Evolutionary conservation across 2,888 invertebrate genomes (phyloP), one percentile per base, ranked within the genome.

Genomic region (Marronus borbonicus): DNA sequence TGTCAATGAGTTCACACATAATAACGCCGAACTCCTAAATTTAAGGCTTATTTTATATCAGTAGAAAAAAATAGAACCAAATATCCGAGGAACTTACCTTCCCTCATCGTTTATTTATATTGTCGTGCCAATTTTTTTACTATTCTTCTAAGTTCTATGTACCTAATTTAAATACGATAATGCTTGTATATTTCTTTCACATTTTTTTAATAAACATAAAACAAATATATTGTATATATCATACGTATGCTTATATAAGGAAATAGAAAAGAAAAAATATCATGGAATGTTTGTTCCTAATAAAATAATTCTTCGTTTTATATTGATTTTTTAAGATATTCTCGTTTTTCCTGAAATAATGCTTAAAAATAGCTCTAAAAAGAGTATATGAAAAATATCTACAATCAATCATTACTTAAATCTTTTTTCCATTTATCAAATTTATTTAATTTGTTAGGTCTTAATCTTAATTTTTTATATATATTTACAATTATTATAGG

Each of bases 1-100:
- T 79, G 79, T 79, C 65, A 68, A 60, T 60, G 76, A 76, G 79
- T 79, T 79, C 76, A 79, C 79, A 79, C 79, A 68, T 50, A 69
- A 70, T 62, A 65, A 68, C 62, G 77, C 39, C 74, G 76, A 74
- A 74, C 72, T 74, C 72, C 60, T 76, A 65, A 50, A 31, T 78
- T 78, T 79, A 77, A 75, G 66, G 77, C 79, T 75, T 76, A 78
- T 70, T 36, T 62, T 62, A 76, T 66, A 72, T 52, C 52, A 75
- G 66, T 75, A 75, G 66, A 76, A 76, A 60, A 78, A 78, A 76
- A 75, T 75, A 79, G 55, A 79, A 79, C 76, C 55, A 76, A 79
- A 78, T 52, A 72, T 52, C 52, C 66, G 64, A 78, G 78, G 78
- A 78, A 74, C 75, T 74, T 74, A 78, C 78, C 75, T 75, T 60